These are phyloP conservation scores for human DNA, from an alignment of 2,113 vertebrate species.

Conservation along the genomic window DNA sequence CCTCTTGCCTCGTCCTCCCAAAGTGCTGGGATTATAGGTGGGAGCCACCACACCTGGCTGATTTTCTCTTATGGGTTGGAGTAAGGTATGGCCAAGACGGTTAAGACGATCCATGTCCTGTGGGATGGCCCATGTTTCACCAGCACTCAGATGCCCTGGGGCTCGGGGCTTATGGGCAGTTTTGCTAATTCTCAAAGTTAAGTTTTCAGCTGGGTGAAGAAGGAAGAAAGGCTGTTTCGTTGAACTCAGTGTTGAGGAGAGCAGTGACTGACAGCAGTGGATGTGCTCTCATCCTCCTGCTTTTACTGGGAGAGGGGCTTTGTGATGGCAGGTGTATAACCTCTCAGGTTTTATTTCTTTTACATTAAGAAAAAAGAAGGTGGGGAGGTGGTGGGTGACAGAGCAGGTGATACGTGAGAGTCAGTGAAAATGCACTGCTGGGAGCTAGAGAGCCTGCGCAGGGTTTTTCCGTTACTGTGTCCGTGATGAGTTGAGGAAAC, in stretches of 20 bases:
- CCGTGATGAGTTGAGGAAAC: neutral
- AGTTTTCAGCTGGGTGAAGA: neutral
- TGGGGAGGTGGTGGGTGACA: neutral
- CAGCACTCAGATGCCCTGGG: neutral
- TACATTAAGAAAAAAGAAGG: neutral
- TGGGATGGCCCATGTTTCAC: neutral
- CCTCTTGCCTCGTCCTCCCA: too few relatives aligned
- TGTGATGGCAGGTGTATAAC: neutral
- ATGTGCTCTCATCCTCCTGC: neutral
- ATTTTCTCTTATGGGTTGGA: neutral
- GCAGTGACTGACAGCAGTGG: neutral
- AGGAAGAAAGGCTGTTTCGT: neutral
- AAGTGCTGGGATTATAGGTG: too few relatives aligned
- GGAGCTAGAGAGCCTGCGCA: neutral
- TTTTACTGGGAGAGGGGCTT: too few relatives aligned
- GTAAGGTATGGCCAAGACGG: neutral
- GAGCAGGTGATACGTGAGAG: neutral
- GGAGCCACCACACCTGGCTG: too few relatives aligned
- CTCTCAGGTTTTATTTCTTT: neutral
- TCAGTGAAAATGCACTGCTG: too few relatives aligned
- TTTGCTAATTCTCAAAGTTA: neutral
- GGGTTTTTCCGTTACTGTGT: rapidly evolving
- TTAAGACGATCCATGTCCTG: neutral
- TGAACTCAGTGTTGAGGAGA: neutral
- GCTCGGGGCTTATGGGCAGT: neutral